phyloP scores from a whole-genome alignment of 1,140 invertebrate species.

The Cydia fagiglandana region DNA sequence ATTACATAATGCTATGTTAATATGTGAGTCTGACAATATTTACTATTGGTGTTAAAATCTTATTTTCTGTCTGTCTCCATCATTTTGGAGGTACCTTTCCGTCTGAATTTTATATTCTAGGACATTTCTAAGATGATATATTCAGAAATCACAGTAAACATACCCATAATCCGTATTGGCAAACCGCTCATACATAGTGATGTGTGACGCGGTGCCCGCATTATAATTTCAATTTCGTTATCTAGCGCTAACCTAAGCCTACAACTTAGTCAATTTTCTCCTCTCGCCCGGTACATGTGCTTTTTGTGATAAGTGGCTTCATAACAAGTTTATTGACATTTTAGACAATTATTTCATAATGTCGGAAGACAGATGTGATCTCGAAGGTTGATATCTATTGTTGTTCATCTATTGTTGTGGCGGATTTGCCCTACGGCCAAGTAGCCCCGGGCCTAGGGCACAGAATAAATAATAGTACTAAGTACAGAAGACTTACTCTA shows the following conservation, averaged over 20 bases:
- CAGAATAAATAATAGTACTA: too few relatives aligned
- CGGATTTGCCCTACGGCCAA: too few relatives aligned
- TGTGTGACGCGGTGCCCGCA: constrained; percentile 50
- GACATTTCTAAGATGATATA: not conserved
- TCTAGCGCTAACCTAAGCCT: constrained; percentile 49
- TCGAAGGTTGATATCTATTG: constrained; percentile 36
- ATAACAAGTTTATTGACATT: not conserved
- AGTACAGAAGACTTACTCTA: too few relatives aligned
- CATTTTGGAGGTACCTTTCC: too few relatives aligned
- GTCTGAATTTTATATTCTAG: not conserved
- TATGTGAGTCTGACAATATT: too few relatives aligned
- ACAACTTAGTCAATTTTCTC: constrained; percentile 37
- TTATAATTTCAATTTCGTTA: constrained; percentile 66
- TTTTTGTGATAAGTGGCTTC: not conserved
- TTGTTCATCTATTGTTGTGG: too few relatives aligned
- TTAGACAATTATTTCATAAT: not conserved
- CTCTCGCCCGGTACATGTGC: constrained; percentile 29
- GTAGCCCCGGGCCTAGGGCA: too few relatives aligned
- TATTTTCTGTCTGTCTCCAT: too few relatives aligned
- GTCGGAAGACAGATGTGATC: constrained; percentile 37
- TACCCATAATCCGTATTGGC: constrained; percentile 36
- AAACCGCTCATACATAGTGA: constrained; percentile 60
- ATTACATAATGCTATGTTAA: too few relatives aligned
- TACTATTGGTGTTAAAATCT: too few relatives aligned
- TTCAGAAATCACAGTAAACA: constrained; percentile 15